Conservation (phyloP, 2,888 invertebrate species). For the Camponotus fellah region DNA sequence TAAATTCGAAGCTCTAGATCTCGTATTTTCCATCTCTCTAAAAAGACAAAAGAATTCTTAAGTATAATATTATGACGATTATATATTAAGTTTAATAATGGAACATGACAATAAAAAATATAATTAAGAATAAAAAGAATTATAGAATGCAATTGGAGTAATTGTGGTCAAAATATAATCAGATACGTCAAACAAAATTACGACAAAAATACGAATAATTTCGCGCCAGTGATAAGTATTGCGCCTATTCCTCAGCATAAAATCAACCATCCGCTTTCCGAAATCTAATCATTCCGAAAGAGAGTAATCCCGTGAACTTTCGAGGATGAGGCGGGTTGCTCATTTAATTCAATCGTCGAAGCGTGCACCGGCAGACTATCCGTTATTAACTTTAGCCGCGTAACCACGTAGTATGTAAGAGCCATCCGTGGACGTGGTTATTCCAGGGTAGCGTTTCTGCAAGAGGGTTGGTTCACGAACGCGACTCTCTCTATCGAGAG, state of each 20-base stretch:
- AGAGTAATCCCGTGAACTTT: slow-evolving; percentile 15
- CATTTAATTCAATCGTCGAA: slow-evolving; percentile 72
- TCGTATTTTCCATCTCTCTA: background rate
- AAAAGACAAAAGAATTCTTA: background rate
- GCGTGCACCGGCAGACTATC: slow-evolving; percentile 67
- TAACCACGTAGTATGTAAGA: slow-evolving; percentile 62
- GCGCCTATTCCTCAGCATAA: background rate
- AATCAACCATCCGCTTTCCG: background rate
- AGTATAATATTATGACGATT: background rate
- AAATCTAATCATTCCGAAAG: slow-evolving; percentile 60
- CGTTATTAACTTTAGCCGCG: slow-evolving; percentile 73
- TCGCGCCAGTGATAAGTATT: slow-evolving; percentile 1
- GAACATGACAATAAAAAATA: background rate
- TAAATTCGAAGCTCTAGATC: background rate
- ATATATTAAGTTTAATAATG: background rate
- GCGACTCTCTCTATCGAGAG: slow-evolving; percentile 30
- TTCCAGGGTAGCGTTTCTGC: slow-evolving; percentile 25
- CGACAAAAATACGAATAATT: slow-evolving; percentile 14
- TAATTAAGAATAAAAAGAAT: background rate
- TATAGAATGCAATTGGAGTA: background rate
- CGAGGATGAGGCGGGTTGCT: slow-evolving; percentile 40
- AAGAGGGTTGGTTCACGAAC: slow-evolving; percentile 35
- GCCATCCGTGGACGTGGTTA: slow-evolving; percentile 37
- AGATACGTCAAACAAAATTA: background rate
- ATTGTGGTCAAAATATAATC: background rate